Evolutionary conservation across 1,140 invertebrate genomes (phyloP).

Genomic region (Piezodorus guildinii): DNA sequence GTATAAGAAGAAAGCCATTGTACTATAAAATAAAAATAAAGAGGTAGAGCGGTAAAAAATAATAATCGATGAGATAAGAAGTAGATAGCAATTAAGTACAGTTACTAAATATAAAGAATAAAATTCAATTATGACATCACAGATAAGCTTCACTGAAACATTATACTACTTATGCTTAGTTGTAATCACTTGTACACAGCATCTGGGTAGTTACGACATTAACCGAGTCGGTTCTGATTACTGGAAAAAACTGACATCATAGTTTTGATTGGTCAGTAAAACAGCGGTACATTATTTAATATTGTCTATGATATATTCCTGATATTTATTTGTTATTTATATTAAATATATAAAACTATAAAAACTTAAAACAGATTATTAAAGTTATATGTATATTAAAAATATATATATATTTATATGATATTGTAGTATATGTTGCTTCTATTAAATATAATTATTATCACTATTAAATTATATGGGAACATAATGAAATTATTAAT

Average conservation of each 20-base stretch:
- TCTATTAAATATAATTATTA: slow-evolving; percentile 20
- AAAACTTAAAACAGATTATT: slow-evolving; percentile 26
- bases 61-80: neutral
- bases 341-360: slow-evolving; percentile 26
- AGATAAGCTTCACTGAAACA: slow-evolving; percentile 8
- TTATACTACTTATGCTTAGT: slow-evolving; percentile 5
- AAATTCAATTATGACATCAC: slow-evolving; percentile 14
- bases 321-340: slow-evolving; percentile 22
- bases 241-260: neutral
- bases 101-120: slow-evolving; percentile 9
- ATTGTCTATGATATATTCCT: slow-evolving; percentile 17
- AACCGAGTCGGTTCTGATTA: neutral
- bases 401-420: slow-evolving; percentile 24
- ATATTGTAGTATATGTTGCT: slow-evolving; percentile 9
- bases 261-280: slow-evolving; percentile 2
- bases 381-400: slow-evolving; percentile 24
- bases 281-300: neutral
- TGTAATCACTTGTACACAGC: slow-evolving; percentile 15
- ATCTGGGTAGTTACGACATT: slow-evolving; percentile 5
- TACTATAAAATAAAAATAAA: neutral
- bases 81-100: neutral
- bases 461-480: slow-evolving; percentile 16
- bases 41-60: slow-evolving; percentile 10
- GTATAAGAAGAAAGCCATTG: slow-evolving; percentile 20
- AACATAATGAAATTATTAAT: slow-evolving; percentile 24